Evolutionary conservation across 1,140 invertebrate species (phyloP).

Genomic region (Battus philenor): DNA sequence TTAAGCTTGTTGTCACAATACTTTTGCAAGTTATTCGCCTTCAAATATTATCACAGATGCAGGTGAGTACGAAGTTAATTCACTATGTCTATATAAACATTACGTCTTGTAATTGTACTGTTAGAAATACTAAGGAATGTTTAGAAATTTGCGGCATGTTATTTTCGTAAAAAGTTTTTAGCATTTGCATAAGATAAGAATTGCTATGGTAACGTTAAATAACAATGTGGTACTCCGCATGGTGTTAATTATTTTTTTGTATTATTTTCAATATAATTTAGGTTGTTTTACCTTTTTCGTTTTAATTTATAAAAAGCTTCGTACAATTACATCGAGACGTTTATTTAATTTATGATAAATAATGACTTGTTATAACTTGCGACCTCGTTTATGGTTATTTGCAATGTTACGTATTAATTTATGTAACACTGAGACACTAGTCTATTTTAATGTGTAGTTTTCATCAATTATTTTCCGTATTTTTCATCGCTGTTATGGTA

Average conservation of each 20-base stretch:
- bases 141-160: not conserved
- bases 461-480: too few relatives aligned
- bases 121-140: not conserved
- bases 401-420: too few relatives aligned
- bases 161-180: conserved; percentile 6
- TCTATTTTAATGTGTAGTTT: too few relatives aligned
- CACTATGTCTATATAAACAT: not conserved
- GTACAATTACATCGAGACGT: too few relatives aligned
- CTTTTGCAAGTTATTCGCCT: conserved; percentile 18
- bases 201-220: conserved; percentile 11
- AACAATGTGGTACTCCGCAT: conserved; percentile 14
- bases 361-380: too few relatives aligned
- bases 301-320: too few relatives aligned
- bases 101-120: not conserved
- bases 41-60: conserved; percentile 1
- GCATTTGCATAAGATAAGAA: not conserved
- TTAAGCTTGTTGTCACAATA: conserved; percentile 17
- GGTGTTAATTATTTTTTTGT: not conserved
- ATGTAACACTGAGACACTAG: too few relatives aligned
- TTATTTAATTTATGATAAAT: too few relatives aligned
- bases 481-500: too few relatives aligned
- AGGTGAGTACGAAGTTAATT: conserved; percentile 16
- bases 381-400: too few relatives aligned
- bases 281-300: conserved; percentile 3
- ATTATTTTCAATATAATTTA: too few relatives aligned